Evolutionary conservation across 2,888 invertebrate genomes (phyloP), one percentile per base, ranked within the genome.

Genomic region (Drosophila neonasuta): DNA sequence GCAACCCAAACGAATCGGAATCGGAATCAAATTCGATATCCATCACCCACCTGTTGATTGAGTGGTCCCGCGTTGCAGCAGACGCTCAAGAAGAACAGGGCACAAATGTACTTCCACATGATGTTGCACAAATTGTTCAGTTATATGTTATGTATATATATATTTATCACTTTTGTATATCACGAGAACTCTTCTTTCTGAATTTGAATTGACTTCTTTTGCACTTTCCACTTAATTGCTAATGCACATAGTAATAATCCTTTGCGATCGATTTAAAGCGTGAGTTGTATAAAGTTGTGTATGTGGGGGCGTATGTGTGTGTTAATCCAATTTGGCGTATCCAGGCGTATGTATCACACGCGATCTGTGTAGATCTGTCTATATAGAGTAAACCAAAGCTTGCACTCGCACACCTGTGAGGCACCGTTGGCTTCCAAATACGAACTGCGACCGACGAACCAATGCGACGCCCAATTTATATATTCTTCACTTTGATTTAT

Each of bases 401-500:
- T 88, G 90, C 90, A 89, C 90, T 90, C 90, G 87, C 84, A 79
- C 87, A 87, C 79, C 82, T 89, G 88, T 89, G 89, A 89, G 89
- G 89, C 90, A 89, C 90, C 90, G 89, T 89, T 90, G 90, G 90
- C 89, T 90, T 90, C 87, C 87, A 88, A 89, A 88, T 89, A 89
- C 90, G 88, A 89, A 90, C 90, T 91, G 90, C 90, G 89, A 88
- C 85, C 84, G 87, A 79, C 86, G 83, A 80, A 83, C 88, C 87
- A 80, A 84, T 83, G 88, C 80, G 86, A 86, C 87, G 88, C 88
- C 89, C 90, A 90, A 90, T 91, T 91, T 91, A 91, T 91, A 91
- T 91, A 90, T 90, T 90, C 90, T 89, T 89, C 90, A 88, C 88
- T 88, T 88, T 88, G 90, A 91, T 90, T 90, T 91, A 90, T 90